These are phyloP conservation scores for Drosophila flavopinicola DNA, from an alignment of 2,888 invertebrate genomes.

Conservation along the genomic window DNA sequence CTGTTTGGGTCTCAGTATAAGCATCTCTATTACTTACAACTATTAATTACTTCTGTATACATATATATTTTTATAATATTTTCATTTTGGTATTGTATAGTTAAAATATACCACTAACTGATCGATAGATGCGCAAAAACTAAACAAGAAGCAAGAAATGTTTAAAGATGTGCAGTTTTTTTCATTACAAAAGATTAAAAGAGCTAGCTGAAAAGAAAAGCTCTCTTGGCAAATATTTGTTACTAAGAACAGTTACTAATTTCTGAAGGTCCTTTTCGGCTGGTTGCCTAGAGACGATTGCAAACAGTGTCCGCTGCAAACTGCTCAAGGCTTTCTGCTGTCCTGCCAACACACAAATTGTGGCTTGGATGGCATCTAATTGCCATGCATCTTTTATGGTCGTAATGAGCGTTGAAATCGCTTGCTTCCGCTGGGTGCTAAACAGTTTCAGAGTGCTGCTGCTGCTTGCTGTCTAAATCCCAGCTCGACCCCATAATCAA, in stretches of 20 bases:
- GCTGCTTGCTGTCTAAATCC: too few species aligned
- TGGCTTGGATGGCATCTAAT: constrained; percentile 35
- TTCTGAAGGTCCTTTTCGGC: not conserved
- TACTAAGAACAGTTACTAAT: constrained; percentile 10
- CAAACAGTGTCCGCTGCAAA: constrained; percentile 8
- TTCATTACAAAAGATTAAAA: too few species aligned
- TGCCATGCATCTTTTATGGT: constrained; percentile 51
- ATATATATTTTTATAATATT: too few species aligned
- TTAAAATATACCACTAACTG: too few species aligned
- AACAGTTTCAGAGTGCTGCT: constrained; percentile 8
- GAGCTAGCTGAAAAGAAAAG: too few species aligned
- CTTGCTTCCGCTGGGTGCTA: constrained; percentile 9
- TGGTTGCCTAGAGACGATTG: constrained; percentile 13
- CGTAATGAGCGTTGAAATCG: constrained; percentile 35
- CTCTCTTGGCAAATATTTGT: not conserved
- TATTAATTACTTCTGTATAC: too few species aligned
- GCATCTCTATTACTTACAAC: too few species aligned
- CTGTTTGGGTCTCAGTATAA: too few species aligned
- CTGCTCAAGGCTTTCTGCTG: constrained; percentile 16
- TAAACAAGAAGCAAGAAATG: too few species aligned
- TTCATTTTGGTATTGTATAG: too few species aligned
- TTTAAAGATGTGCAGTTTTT: too few species aligned
- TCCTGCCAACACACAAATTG: constrained; percentile 25
- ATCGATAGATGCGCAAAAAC: too few species aligned
- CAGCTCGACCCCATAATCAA: not conserved